Evolutionary conservation across 2,113 vertebrate genomes (phyloP), one percentile per base, ranked within the genome.

Genomic region (Zosterops borbonicus): DNA sequence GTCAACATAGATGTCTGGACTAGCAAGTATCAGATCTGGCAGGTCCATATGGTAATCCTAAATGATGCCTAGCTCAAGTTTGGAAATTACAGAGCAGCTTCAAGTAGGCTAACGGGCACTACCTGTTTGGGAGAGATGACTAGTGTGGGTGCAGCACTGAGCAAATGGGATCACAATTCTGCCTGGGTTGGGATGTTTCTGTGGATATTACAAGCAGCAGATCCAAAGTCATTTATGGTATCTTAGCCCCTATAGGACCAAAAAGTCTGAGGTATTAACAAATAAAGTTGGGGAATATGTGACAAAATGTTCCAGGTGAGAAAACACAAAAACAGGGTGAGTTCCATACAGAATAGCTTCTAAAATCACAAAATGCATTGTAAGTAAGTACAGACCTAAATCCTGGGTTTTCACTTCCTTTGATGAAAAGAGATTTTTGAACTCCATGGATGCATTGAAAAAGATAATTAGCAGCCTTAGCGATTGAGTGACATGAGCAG

Each of bases 401-500:
- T 86, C 46, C 44, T 87, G 47, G 73, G 50, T 94, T 96, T 97
- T 73, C 55, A 59, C 50, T 15, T 95, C 64, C 78, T 97, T 93
- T 95, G 77, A 83, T 94, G 94, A 97, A 97, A 97, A 89, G 79
- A 92, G 83, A 76, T 94, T 92, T 79, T 71, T 97, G 94, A 96
- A 97, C 96, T 96, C 95, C 93, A 95, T 96, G 90, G 96, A 97
- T 97, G 95, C 94, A 94, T 37, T 89, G 88, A 63, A 96, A 96
- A 95, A 84, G 37, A 77, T 78, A 95, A 78, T 95, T 91, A 88
- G 15, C 17, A 96, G 27, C 89, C 91, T 95, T 94, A 93, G 75
- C 93, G 92, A 96, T 85, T 97, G 91, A 95, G 35, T 59, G 96
- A 97, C 96, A 97, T 49, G 39, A 83, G 27, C 67, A 1, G 59